Evolutionary conservation across 1,140 invertebrate genomes (phyloP), one percentile per base, ranked within the genome.

Genomic region (Papilio xuthus): DNA sequence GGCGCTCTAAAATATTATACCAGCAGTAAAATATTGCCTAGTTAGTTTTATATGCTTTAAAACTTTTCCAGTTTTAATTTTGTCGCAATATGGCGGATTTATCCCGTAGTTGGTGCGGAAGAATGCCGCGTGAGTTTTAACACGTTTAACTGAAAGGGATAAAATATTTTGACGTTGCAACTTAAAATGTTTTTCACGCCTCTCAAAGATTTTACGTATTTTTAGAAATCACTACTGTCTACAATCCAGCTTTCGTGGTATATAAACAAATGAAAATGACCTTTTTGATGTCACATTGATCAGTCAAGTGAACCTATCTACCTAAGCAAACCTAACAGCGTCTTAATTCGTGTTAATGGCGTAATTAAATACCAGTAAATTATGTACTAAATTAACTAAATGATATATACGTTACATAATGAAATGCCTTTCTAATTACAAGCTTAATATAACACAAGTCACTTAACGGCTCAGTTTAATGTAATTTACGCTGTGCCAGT

Each of bases 31-130:
- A 63, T 63, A 26, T 63, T 28, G 56, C 56, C 18, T 13, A 23
- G 60, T 1, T 56, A 63, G 7, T 76, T 76, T 76, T 26, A 20
- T 76, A 63, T 8, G n/a, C 7, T 12, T 42, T 23, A 63, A 76
- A 76, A 75, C 20, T 44, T 32, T 37, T 15, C 37, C 74, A 32
- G 32, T 41, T 76, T 76, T 76, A 76, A 76, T 63, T 76, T 76
- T 76, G 37, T 41, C 41, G 9, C 74, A 76, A 76, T 63, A 76
- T 76, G 18, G 73, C 50, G 53, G 74, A 37, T 56, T 63, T 63
- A 76, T 76, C 32, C 74, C n/a, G 41, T 76, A 63, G 74, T 53
- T 63, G 53, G 74, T 76, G 74, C 74, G 74, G 74, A 76, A 76
- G 74, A 76, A 32, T 76, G 56, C 50, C 74, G 26, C 56, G n/a